Percentiles rank a stretch among this genome's conserved stretches.
These are phyloP conservation scores for Camptogramma bilineatum DNA, from an alignment of 2,888 invertebrate species.

Conservation along the genomic window DNA sequence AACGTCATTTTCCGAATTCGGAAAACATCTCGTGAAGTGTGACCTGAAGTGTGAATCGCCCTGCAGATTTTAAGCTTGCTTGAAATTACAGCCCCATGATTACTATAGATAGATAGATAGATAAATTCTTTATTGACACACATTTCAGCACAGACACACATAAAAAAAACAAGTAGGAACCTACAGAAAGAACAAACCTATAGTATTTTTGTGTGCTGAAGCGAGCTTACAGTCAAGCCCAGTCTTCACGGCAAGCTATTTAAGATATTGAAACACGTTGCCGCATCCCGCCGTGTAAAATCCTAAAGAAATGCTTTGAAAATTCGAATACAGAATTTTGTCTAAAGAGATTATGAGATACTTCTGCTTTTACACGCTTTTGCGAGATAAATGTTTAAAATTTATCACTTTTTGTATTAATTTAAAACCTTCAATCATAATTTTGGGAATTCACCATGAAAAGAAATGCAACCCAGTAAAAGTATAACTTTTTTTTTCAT, in stretches of 20 bases:
- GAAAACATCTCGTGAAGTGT: too few species aligned
- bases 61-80: too few species aligned
- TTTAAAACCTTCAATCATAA: background rate
- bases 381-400: constrained; percentile 1
- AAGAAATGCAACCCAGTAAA: constrained; percentile 1
- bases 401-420: constrained; percentile 8
- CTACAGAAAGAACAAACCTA: too few species aligned
- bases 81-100: too few species aligned
- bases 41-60: too few species aligned
- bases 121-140: too few species aligned
- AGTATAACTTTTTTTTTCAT: background rate
- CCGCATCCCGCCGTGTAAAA: constrained; percentile 29
- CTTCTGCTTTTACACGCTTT: constrained; percentile 20
- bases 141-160: too few species aligned
- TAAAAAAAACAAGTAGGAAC: too few species aligned
- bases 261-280: constrained; percentile 34
- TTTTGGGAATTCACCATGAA: constrained; percentile 8
- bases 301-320: constrained; percentile 34
- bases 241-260: constrained; percentile 16
- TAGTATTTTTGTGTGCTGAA: background rate
- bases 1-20: too few species aligned
- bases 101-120: too few species aligned
- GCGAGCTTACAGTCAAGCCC: background rate
- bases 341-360: constrained; percentile 33
- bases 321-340: constrained; percentile 30